Conservation (phyloP, 2,888 invertebrate genomes). For the Agrilus biguttatus region DNA sequence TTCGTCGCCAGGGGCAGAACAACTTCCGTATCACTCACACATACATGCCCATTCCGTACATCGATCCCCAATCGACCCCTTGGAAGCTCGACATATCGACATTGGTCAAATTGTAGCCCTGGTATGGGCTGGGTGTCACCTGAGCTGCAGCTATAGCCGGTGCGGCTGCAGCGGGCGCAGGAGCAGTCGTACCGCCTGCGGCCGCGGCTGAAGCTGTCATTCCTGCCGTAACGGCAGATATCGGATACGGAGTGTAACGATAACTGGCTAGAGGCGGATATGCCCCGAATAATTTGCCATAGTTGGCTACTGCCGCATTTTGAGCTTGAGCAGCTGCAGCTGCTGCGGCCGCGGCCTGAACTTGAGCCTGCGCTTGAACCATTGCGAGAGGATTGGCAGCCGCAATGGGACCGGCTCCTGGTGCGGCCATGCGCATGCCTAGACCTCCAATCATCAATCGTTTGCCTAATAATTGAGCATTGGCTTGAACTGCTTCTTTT, state of each 20-base stretch:
- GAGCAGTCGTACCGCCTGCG: constrained; percentile 31
- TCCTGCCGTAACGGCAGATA: constrained; percentile 28
- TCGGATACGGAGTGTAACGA: constrained; percentile 50
- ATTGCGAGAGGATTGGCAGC: constrained; percentile 46
- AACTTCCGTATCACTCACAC: constrained; percentile 39
- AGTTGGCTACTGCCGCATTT: constrained; percentile 45
- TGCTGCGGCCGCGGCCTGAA: constrained; percentile 30
- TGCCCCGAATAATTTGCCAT: constrained; percentile 49
- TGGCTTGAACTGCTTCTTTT: constrained; percentile 70
- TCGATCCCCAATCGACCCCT: constrained; percentile 79
- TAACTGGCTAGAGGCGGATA: constrained; percentile 43
- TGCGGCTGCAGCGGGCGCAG: constrained; percentile 39
- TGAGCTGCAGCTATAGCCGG: constrained; percentile 45
- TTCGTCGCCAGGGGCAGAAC: constrained; percentile 17
- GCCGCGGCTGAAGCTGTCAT: constrained; percentile 36
- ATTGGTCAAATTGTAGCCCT: constrained; percentile 70
- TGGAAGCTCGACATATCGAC: constrained; percentile 89
- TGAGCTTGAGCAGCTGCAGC: constrained; percentile 43
- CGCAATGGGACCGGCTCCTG: constrained; percentile 35
- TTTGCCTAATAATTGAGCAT: constrained; percentile 52
- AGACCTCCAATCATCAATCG: constrained; percentile 56
- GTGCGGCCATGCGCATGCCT: constrained; percentile 50
- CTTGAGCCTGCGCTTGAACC: constrained; percentile 31
- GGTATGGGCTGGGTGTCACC: constrained; percentile 55
- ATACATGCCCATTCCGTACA: constrained; percentile 90